phyloP scores from a whole-genome alignment of 2,797 vertebrate genomes.

The Sebastes paucispinis region DNA sequence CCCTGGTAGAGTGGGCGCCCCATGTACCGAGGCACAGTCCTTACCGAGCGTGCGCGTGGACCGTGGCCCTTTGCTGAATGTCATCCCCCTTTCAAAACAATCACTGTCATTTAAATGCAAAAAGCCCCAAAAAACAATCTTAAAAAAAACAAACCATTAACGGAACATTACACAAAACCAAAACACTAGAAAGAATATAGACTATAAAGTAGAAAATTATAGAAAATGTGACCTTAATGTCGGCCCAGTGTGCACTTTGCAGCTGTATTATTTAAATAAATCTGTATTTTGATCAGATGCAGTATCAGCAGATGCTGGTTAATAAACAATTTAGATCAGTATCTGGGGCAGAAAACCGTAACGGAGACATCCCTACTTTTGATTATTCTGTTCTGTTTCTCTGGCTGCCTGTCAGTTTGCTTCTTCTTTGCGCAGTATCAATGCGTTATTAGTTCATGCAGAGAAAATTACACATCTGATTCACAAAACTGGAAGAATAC shows the following conservation, averaged over 20 bases:
- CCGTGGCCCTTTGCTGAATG: too few relatives aligned
- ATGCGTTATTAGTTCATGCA: constrained; percentile 30
- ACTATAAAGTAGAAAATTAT: not conserved
- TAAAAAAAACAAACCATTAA: too few relatives aligned
- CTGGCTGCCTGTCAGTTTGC: constrained; percentile 34
- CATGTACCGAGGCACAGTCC: too few relatives aligned
- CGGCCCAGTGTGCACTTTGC: not conserved
- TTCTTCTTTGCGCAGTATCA: constrained; percentile 32
- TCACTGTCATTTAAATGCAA: too few relatives aligned
- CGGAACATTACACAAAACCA: not conserved
- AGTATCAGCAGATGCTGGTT: not conserved
- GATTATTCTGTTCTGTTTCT: not conserved
- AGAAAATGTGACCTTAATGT: not conserved
- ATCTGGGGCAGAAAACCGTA: not conserved
- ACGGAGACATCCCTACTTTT: not conserved
- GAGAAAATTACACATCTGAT: constrained; percentile 57
- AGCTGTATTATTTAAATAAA: not conserved
- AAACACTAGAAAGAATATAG: not conserved
- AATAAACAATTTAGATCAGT: not conserved
- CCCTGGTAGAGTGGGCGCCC: too few relatives aligned
- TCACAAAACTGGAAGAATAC: constrained; percentile 20
- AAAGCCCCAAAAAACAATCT: too few relatives aligned
- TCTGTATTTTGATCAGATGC: not conserved
- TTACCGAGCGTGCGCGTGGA: too few relatives aligned
- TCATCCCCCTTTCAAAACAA: too few relatives aligned